A percentile compares a stretch with the other conserved stretches of the same genome.
These are phyloP conservation scores for Hemiprocne comata DNA, from an alignment of 2,113 vertebrate genomes.

Conservation along the genomic window DNA sequence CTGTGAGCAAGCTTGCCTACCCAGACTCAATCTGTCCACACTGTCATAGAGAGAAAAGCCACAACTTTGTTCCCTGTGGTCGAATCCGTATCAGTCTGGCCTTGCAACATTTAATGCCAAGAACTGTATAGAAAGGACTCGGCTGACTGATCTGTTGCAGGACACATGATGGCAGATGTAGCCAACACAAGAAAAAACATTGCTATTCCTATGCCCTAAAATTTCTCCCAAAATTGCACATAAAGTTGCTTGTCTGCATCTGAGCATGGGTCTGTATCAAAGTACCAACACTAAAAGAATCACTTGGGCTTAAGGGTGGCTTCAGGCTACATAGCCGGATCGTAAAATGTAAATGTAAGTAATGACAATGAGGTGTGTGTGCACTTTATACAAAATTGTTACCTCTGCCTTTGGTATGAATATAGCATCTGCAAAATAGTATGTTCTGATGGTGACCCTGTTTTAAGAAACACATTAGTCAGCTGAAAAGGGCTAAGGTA, in stretches of 20 bases:
- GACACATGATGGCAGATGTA: rapidly evolving
- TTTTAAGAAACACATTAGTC: background rate
- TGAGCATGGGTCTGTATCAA: background rate
- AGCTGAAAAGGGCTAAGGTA: background rate
- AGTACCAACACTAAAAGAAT: background rate
- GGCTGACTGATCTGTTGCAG: background rate
- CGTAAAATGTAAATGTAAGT: background rate
- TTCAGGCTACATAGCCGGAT: background rate
- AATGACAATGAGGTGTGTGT: background rate
- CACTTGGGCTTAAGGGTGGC: background rate
- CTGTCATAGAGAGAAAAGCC: background rate
- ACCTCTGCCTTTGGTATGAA: background rate
- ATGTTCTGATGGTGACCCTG: background rate
- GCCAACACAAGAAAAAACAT: background rate
- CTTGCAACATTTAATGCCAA: background rate
- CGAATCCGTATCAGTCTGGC: background rate
- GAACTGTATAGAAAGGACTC: background rate
- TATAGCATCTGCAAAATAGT: background rate
- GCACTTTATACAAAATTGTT: background rate
- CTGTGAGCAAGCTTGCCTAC: background rate
- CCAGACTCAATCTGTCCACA: rapidly evolving
- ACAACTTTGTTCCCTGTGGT: background rate
- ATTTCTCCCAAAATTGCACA: background rate
- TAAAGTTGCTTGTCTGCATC: background rate
- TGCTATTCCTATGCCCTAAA: background rate